Percentiles rank a stretch among this genome's conserved stretches.
Evolutionary conservation across 2,797 vertebrate genomes (phyloP).

Genomic region (Gastrophryne carolinensis): DNA sequence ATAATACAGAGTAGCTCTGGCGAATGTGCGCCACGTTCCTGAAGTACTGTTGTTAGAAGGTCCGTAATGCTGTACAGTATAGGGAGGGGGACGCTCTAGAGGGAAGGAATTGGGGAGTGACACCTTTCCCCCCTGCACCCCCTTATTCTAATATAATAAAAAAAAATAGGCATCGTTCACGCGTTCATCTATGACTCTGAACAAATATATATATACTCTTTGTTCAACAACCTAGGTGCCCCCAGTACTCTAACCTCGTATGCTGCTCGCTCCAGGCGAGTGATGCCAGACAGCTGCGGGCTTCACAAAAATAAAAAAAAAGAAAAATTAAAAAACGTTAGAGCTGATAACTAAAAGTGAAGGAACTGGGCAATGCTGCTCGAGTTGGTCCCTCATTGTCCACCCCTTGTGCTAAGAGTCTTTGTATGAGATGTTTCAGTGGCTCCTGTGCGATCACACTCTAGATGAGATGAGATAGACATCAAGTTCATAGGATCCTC

Average conservation of each 20-base stretch:
- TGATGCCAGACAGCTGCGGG: conserved; percentile 62
- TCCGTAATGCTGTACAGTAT: conserved; percentile 68
- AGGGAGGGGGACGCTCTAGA: conserved; percentile 70
- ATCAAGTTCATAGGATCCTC: conserved; percentile 17
- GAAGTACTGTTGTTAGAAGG: conserved; percentile 74
- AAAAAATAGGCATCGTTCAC: conserved; percentile 54
- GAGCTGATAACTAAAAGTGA: conserved; percentile 11
- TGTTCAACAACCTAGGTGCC: conserved; percentile 52
- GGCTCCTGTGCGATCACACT: background rate
- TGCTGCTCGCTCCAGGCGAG: conserved; percentile 56
- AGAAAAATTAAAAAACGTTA: conserved; percentile 38
- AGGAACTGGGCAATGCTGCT: conserved; percentile 49
- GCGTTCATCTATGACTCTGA: conserved; percentile 49
- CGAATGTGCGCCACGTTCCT: conserved; percentile 76
- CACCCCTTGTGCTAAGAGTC: conserved; percentile 33
- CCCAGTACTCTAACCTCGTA: background rate
- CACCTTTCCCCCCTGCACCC: conserved; percentile 54
- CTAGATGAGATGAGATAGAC: conserved; percentile 39
- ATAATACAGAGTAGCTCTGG: conserved; percentile 85
- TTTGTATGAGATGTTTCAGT: background rate
- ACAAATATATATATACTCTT: conserved; percentile 52
- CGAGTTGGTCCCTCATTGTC: conserved; percentile 37
- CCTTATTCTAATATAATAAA: conserved; percentile 52
- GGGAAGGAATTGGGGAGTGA: conserved; percentile 66
- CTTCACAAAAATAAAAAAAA: conserved; percentile 59